Evolutionary conservation across 2,888 invertebrate species (phyloP), one percentile per base, ranked within the genome.

Genomic region (Agrotis puta): DNA sequence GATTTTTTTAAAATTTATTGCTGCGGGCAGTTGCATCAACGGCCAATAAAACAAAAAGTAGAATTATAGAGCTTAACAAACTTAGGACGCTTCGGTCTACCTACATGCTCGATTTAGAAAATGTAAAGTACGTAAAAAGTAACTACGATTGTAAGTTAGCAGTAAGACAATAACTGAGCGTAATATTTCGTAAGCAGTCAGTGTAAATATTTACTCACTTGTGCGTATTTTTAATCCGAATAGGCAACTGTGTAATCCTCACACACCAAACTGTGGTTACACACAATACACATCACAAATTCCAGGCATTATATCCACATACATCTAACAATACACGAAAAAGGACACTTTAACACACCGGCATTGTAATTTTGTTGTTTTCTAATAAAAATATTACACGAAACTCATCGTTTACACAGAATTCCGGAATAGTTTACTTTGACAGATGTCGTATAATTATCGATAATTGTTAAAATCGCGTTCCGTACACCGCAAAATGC

Each of bases 171-270:
- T 69, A 78, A 64, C 22, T 64, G 20, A 67, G 61, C 63, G 61
- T 73, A 78, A 67, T 70, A 78, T 80, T 79, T 76, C 71, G 75
- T 73, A 81, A 79, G 77, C 81, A 75, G 77, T 74, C 85, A 88
- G 83, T 75, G 87, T 93, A 92, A 94, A 94, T 94, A 94, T 95
- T 95, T 94, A 95, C 95, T 95, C 90, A 95, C 95, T 89, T 92
- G 90, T 87, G 88, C 88, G 92, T 94, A 93, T 92, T 93, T 92
- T 89, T 91, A 92, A 92, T 94, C 92, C 93, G 82, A 92, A 88
- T 82, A 92, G 81, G 87, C 89, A 91, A 92, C 85, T 90, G 91
- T 91, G 89, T 89, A 91, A 93, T 93, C 91, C 91, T 88, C 87
- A 88, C 86, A 87, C 87, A 87, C 88, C 86, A 81, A 86, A 88